Conservation (phyloP, 2,888 invertebrate species). For the Atethmia centrago region DNA sequence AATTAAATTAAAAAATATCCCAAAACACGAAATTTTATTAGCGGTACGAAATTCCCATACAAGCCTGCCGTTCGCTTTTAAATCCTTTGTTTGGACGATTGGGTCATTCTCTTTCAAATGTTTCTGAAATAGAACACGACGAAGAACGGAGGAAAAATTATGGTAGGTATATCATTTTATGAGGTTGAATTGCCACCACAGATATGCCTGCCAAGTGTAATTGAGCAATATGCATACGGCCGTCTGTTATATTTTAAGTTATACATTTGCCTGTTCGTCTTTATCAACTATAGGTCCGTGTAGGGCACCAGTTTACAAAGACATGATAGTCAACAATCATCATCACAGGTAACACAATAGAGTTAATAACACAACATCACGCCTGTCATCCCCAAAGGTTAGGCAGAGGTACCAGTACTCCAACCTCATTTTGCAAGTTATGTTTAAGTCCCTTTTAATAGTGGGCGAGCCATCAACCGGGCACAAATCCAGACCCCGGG, state of each 20-base stretch:
- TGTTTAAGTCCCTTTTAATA: background rate
- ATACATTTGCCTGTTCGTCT: background rate
- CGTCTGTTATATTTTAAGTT: background rate
- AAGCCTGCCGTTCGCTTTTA: too few relatives aligned
- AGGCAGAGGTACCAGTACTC: background rate
- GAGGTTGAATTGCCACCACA: background rate
- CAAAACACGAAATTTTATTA: too few relatives aligned
- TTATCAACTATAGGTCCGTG: background rate
- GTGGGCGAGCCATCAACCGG: background rate
- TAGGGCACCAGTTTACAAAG: background rate
- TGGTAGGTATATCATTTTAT: background rate
- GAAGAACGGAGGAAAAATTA: background rate
- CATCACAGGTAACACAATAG: background rate
- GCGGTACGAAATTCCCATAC: too few relatives aligned
- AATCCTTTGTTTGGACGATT: slow-evolving; percentile 6
- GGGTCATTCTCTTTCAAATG: slow-evolving; percentile 2
- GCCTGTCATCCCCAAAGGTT: background rate
- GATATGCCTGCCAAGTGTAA: background rate
- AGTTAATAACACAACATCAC: background rate
- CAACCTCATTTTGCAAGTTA: background rate
- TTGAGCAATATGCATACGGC: background rate
- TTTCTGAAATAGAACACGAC: slow-evolving; percentile 2
- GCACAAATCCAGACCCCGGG: background rate
- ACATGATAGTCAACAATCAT: background rate
- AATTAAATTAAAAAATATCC: too few relatives aligned